Evolutionary conservation across 2,888 invertebrate genomes (phyloP).

Genomic region (Scelioninae gen. 2): DNA sequence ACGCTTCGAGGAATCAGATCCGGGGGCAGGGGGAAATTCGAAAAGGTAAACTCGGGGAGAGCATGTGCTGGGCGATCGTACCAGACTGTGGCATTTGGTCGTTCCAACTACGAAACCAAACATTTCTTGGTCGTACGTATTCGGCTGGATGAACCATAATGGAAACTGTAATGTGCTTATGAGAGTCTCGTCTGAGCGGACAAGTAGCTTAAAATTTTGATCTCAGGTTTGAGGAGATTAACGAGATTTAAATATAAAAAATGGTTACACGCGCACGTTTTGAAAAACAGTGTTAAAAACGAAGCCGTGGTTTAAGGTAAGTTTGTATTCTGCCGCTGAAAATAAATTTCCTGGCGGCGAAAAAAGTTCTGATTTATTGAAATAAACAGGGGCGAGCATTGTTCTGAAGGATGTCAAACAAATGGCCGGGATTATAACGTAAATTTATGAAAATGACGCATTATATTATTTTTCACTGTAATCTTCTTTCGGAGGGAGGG

Average conservation of each 20-base stretch:
- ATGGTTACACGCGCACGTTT: conserved; percentile 3
- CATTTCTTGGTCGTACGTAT: conserved; percentile 22
- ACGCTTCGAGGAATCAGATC: conserved; percentile 17
- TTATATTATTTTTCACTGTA: too few species aligned
- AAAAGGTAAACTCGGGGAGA: conserved; percentile 7
- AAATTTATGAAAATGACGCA: too few species aligned
- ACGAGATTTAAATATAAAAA: conserved; percentile 13
- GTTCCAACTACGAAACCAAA: conserved; percentile 41
- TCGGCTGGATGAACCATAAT: conserved; percentile 32
- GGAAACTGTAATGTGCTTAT: conserved; percentile 38
- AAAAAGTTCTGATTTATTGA: too few species aligned
- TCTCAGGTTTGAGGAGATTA: conserved; percentile 18
- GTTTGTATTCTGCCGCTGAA: too few species aligned
- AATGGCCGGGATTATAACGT: too few species aligned
- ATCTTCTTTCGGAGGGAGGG: too few species aligned
- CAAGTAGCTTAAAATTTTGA: conserved; percentile 45
- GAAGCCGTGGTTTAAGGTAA: too few species aligned
- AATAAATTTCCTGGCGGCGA: too few species aligned
- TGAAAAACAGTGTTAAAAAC: conserved; percentile 1
- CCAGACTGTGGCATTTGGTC: conserved; percentile 10
- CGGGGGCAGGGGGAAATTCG: background rate
- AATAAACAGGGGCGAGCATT: too few species aligned
- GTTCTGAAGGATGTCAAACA: too few species aligned
- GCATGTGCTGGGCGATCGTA: conserved; percentile 7
- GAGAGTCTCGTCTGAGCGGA: conserved; percentile 23